These are phyloP conservation scores for Nerophis ophidion DNA, from an alignment of 2,113 vertebrate species.

Conservation along the genomic window DNA sequence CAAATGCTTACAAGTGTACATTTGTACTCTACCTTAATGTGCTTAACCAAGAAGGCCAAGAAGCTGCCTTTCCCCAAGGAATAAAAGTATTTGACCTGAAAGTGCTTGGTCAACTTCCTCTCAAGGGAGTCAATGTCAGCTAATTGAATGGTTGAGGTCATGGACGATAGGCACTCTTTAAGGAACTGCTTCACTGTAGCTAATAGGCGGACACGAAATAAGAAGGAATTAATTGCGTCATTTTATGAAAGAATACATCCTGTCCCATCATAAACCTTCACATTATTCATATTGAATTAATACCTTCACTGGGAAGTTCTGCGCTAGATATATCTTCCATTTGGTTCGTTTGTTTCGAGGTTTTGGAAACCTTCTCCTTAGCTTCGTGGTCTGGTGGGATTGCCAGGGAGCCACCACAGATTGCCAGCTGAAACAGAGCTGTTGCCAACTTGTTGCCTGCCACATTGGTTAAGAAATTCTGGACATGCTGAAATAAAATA, in stretches of 20 bases:
- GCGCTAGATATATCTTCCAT: constrained; percentile 20
- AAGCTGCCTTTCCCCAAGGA: constrained; percentile 70
- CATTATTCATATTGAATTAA: not conserved
- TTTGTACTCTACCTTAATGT: constrained; percentile 56
- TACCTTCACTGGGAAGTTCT: constrained; percentile 67
- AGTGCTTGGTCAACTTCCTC: constrained; percentile 65
- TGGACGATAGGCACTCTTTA: constrained; percentile 50
- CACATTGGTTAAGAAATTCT: constrained; percentile 64
- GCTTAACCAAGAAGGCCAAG: constrained; percentile 69
- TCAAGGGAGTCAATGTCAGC: constrained; percentile 59
- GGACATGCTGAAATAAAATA: constrained; percentile 47
- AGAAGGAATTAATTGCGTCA: not conserved
- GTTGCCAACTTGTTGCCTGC: constrained; percentile 55
- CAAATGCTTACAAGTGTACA: not conserved
- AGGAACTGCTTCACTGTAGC: constrained; percentile 64
- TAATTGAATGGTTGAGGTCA: constrained; percentile 51
- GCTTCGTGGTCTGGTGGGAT: constrained; percentile 62
- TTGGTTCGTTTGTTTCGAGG: constrained; percentile 13
- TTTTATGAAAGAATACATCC: not conserved
- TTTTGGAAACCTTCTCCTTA: constrained; percentile 58
- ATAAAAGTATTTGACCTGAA: constrained; percentile 63
- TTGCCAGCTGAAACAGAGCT: constrained; percentile 72
- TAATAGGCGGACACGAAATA: constrained; percentile 27
- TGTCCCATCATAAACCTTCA: no score
- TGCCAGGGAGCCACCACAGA: constrained; percentile 72